Conservation (phyloP, 2,113 vertebrate species). For the Cyphotilapia sp. region DNA sequence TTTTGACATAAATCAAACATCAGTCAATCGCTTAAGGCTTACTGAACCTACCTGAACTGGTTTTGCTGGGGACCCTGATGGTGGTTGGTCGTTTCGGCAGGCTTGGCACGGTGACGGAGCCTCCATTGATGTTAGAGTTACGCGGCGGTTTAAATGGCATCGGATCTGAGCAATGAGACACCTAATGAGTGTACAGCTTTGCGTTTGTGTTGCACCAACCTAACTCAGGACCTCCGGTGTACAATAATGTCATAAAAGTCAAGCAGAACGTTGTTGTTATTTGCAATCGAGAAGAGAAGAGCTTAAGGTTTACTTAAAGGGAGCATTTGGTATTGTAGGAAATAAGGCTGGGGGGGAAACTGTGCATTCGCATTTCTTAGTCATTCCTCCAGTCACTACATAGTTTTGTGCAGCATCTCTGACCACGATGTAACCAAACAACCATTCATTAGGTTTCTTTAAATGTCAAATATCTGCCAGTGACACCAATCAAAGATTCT, state of each 20-base stretch:
- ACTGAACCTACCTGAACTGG: slow-evolving; percentile 61
- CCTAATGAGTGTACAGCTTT: not conserved
- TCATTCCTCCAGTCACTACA: not conserved
- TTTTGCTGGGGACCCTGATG: slow-evolving; percentile 84
- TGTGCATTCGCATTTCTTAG: not conserved
- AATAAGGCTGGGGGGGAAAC: not conserved
- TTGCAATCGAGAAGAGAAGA: not conserved
- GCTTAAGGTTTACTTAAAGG: not conserved
- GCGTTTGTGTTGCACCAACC: not conserved
- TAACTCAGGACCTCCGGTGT: not conserved
- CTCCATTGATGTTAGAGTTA: slow-evolving; percentile 41
- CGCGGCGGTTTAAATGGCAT: slow-evolving; percentile 63
- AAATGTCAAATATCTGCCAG: not conserved
- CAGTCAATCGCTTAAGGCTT: not conserved
- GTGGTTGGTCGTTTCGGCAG: slow-evolving; percentile 83
- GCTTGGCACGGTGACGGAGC: slow-evolving; percentile 32
- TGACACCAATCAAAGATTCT: not conserved
- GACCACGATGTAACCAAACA: not conserved
- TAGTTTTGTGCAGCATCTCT: not conserved
- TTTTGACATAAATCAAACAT: not conserved
- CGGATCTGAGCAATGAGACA: slow-evolving; percentile 63
- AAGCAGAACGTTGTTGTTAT: not conserved
- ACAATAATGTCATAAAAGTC: not conserved
- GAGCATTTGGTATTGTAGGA: not conserved
- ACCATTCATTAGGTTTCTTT: not conserved